Conservation (phyloP, 2,888 invertebrate genomes). For the Orchesella flavescens region DNA sequence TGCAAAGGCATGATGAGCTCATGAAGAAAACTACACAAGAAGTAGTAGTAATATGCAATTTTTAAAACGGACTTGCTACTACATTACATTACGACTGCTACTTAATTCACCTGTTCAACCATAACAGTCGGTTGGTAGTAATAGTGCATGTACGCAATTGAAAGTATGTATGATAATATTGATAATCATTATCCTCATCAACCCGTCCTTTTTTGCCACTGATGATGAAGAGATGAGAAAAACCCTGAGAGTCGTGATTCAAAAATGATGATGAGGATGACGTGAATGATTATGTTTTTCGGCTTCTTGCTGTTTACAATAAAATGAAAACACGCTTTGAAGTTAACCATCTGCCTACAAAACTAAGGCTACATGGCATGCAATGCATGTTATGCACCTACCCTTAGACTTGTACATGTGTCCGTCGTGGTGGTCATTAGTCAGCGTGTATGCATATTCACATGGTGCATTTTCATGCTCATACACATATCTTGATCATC, state of each 20-base stretch:
- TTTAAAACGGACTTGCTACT: neutral
- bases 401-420: neutral
- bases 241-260: constrained; percentile 56
- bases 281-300: constrained; percentile 60
- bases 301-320: constrained; percentile 36
- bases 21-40: too few relatives aligned
- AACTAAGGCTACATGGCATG: neutral
- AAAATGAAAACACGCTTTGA: constrained; percentile 16
- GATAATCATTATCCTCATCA: neutral
- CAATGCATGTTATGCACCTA: neutral
- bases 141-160: constrained; percentile 5
- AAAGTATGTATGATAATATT: neutral
- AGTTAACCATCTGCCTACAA: constrained; percentile 23
- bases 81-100: constrained; percentile 18
- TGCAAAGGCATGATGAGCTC: too few relatives aligned
- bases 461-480: neutral
- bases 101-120: constrained; percentile 62
- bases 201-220: constrained; percentile 4
- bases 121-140: constrained; percentile 43
- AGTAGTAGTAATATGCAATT: too few relatives aligned
- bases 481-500: neutral
- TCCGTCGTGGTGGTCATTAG: too few relatives aligned
- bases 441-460: too few relatives aligned
- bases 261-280: constrained; percentile 59
- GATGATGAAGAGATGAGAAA: constrained; percentile 42